Conservation (phyloP, 1,140 invertebrate species). For the Dendrolimus punctatus region DNA sequence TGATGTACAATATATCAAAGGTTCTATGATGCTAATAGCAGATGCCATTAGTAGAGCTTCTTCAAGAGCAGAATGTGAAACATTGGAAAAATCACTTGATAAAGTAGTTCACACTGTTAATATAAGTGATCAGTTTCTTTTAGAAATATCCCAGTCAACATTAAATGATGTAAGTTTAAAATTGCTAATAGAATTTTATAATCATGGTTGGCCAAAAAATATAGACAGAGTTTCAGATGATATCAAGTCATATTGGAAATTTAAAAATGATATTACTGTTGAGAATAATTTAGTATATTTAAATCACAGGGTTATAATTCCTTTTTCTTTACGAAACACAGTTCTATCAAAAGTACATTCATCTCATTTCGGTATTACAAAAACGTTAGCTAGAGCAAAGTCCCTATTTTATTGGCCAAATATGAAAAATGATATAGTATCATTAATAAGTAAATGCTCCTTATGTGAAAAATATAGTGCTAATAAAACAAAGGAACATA, state of each 20-base stretch:
- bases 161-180: neutral
- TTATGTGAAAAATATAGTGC: slow-evolving; percentile 4
- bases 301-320: slow-evolving; percentile 2
- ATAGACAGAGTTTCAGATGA: neutral
- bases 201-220: slow-evolving; percentile 1
- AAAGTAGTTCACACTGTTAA: slow-evolving; percentile 1
- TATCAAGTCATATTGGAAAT: slow-evolving; percentile 3
- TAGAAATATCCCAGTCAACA: neutral
- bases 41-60: slow-evolving; percentile 1
- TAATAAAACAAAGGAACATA: slow-evolving; percentile 3
- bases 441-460: neutral
- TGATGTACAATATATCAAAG: slow-evolving; percentile 3
- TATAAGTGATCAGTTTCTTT: neutral
- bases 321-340: neutral
- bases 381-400: neutral
- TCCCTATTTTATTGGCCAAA: slow-evolving; percentile 1
- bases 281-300: slow-evolving; percentile 3
- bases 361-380: slow-evolving; percentile 2
- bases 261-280: slow-evolving; percentile 1
- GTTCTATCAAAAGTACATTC: neutral
- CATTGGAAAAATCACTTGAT: neutral
- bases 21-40: slow-evolving; percentile 4
- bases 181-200: slow-evolving; percentile 3
- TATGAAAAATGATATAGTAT: slow-evolving; percentile 2
- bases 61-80: neutral